These are phyloP conservation scores for Hirtodrosophila trivittata DNA, from an alignment of 2,888 invertebrate genomes.

Conservation along the genomic window DNA sequence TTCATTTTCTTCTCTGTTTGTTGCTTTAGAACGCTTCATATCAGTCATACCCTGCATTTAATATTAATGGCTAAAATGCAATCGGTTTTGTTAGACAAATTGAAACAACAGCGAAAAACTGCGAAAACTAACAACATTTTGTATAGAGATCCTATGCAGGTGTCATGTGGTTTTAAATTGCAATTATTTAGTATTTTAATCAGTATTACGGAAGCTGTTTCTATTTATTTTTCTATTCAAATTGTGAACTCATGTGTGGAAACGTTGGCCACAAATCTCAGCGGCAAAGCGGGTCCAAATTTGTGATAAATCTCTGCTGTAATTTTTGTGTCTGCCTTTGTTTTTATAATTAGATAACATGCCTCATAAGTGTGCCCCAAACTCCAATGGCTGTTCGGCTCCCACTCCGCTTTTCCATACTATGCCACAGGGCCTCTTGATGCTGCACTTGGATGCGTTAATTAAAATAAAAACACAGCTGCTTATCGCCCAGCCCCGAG, in stretches of 20 bases:
- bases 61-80: too few species aligned
- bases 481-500: slow-evolving; percentile 43
- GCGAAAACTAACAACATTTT: too few species aligned
- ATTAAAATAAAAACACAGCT: slow-evolving; percentile 71
- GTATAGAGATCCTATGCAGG: too few species aligned
- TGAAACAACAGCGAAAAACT: too few species aligned
- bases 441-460: slow-evolving; percentile 61
- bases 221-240: too few species aligned
- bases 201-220: too few species aligned
- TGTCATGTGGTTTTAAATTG: too few species aligned
- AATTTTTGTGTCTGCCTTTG: slow-evolving; percentile 31
- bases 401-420: background rate
- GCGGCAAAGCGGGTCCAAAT: slow-evolving; percentile 10
- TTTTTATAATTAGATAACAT: slow-evolving; percentile 63
- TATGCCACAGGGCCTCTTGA: slow-evolving; percentile 6
- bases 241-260: slow-evolving; percentile 28
- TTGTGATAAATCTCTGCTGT: slow-evolving; percentile 16
- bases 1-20: too few species aligned
- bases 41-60: too few species aligned
- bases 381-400: background rate
- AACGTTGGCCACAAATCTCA: slow-evolving; percentile 16
- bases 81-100: too few species aligned
- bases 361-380: slow-evolving; percentile 44
- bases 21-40: too few species aligned
- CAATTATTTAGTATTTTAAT: too few species aligned